phyloP scores from a whole-genome alignment of 23 tunicate species.

The Clavelina lepadiformis region DNA sequence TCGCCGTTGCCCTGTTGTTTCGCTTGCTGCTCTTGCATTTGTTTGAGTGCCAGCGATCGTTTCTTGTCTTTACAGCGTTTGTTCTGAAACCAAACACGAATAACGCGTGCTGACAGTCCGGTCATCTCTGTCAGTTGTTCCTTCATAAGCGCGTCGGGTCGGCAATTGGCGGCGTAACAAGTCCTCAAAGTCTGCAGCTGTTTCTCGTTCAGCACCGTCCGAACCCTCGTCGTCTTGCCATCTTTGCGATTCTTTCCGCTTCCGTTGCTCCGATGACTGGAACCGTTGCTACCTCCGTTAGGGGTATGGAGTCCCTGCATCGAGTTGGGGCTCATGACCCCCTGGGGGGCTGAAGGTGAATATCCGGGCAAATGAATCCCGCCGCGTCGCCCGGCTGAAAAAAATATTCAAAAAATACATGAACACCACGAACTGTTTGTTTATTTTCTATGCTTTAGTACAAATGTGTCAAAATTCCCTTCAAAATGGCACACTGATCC shows the following conservation, averaged over 20 bases:
- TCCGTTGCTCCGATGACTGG: constrained; percentile 15
- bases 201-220: constrained; percentile 95
- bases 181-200: constrained; percentile 84
- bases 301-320: constrained; percentile 15
- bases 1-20: constrained; percentile 70
- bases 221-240: constrained; percentile 83
- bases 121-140: constrained; percentile 98
- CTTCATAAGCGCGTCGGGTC: constrained; percentile 98
- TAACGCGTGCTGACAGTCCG: constrained; percentile 83
- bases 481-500: too few species aligned
- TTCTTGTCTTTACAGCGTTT: constrained; percentile 97
- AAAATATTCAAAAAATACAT: too few species aligned
- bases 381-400: constrained; percentile 24
- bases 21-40: constrained; percentile 81
- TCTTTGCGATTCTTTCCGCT: constrained; percentile 32
- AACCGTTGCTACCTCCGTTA: neutral
- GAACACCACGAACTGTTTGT: too few species aligned
- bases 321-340: constrained; percentile 21
- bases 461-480: too few species aligned
- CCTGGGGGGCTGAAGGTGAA: constrained; percentile 16
- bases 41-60: constrained; percentile 80
- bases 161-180: constrained; percentile 89
- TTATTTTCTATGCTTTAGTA: too few species aligned
- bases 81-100: constrained; percentile 97
- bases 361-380: constrained; percentile 25